phyloP scores from a whole-genome alignment of 2,888 invertebrate species.

The Alviniconcha strummeri region DNA sequence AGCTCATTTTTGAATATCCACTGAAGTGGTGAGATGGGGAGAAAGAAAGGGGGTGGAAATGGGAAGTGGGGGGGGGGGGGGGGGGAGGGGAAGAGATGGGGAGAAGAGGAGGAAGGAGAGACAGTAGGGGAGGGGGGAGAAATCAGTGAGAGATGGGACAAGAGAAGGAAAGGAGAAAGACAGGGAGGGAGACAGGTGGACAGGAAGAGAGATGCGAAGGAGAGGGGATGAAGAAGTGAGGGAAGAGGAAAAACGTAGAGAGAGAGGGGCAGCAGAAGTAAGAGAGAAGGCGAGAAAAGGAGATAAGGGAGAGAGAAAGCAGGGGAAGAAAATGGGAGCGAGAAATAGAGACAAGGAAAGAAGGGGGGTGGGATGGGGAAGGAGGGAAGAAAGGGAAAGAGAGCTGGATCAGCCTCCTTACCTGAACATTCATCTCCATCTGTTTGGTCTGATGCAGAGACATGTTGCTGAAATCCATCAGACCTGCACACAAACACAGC shows the following conservation, averaged over 20 bases:
- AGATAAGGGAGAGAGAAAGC: too few relatives aligned
- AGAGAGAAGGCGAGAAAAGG: background rate
- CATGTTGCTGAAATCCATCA: constrained; percentile 91
- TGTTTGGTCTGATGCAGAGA: constrained; percentile 95
- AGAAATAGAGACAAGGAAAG: background rate
- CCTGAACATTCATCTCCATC: constrained; percentile 98
- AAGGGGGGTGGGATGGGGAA: background rate
- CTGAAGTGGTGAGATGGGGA: background rate
- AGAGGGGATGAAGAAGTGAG: background rate
- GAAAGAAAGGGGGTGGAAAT: background rate
- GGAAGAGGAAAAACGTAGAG: background rate
- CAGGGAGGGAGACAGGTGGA: background rate
- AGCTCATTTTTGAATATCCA: too few relatives aligned
- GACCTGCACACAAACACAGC: constrained; percentile 78
- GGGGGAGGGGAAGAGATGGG: background rate
- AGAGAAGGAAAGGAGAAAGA: background rate
- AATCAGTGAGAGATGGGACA: background rate
- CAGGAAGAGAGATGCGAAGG: too few relatives aligned
- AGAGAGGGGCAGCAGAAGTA: background rate
- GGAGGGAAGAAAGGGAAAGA: too few relatives aligned
- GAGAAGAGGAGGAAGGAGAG: background rate
- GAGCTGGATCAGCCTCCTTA: constrained; percentile 73
- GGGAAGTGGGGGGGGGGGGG: background rate
- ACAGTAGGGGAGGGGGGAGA: background rate
- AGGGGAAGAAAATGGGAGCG: background rate